A percentile compares a stretch with the other conserved stretches of the same genome.
Evolutionary conservation across 35 echinoderm and acorn worm genomes (phyloP).

Genomic region (Heliocidaris erythrogramma): DNA sequence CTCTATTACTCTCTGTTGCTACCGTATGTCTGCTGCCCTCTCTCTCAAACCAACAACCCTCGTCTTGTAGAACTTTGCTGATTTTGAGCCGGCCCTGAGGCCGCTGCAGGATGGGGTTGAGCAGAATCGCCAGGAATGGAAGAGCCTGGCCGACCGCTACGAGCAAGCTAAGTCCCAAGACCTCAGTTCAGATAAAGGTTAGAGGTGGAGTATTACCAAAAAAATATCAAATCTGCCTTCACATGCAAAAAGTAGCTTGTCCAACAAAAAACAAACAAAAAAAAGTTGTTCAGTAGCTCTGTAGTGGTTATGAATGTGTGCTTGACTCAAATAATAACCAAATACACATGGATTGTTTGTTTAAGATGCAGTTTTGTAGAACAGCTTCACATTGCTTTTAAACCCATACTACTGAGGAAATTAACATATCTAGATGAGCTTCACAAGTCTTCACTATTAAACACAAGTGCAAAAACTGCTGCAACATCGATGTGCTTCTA

Average conservation of each 20-base stretch:
- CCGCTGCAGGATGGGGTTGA: conserved; percentile 70
- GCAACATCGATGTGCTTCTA: not conserved
- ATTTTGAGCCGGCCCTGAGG: conserved; percentile 59
- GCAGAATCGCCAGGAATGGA: conserved; percentile 79
- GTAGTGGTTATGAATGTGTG: not conserved
- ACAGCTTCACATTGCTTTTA: not conserved
- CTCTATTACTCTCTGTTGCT: conserved; percentile 8
- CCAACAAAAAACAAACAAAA: not conserved
- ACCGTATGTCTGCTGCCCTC: not conserved
- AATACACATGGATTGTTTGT: not conserved
- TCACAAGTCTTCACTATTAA: not conserved
- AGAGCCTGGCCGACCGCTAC: conserved; percentile 67
- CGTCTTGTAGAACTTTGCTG: conserved; percentile 74
- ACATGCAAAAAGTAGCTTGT: not conserved
- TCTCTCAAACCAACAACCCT: not conserved
- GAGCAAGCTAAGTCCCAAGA: conserved; percentile 19
- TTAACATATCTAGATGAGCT: not conserved
- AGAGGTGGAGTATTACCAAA: conserved; percentile 45
- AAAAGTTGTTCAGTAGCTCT: not conserved
- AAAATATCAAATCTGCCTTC: not conserved
- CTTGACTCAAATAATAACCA: not conserved
- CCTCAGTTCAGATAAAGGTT: conserved; percentile 21
- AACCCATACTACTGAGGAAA: not conserved
- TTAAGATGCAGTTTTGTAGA: not conserved
- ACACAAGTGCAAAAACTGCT: not conserved